These are phyloP conservation scores for Characodon lateralis DNA, from an alignment of 2,797 vertebrate species.

Conservation along the genomic window DNA sequence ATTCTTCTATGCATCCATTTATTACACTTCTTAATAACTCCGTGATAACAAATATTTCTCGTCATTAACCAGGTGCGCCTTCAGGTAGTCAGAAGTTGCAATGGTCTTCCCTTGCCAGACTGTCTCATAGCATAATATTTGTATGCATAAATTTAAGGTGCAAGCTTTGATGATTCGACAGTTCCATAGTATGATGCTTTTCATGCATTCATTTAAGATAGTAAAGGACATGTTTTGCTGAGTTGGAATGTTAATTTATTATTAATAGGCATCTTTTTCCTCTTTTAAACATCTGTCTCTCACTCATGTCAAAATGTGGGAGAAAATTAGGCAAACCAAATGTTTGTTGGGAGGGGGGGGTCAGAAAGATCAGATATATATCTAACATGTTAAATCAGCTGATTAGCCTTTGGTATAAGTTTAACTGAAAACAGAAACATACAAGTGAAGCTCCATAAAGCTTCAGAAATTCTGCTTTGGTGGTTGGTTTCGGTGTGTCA, in stretches of 20 bases:
- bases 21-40: neutral
- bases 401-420: neutral
- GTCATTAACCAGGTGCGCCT: neutral
- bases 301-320: too few species aligned
- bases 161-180: too few species aligned
- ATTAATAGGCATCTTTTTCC: too few species aligned
- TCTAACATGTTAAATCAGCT: neutral
- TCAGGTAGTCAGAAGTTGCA: neutral
- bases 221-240: neutral
- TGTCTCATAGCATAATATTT: neutral
- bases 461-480: neutral
- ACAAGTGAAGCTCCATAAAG: too few species aligned
- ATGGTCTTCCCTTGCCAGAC: neutral
- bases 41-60: neutral
- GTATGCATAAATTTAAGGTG: neutral
- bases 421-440: neutral
- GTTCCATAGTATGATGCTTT: too few species aligned
- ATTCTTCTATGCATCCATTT: neutral
- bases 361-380: too few species aligned
- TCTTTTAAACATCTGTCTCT: too few species aligned
- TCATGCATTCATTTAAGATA: too few species aligned
- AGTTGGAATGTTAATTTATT: neutral
- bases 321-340: too few species aligned
- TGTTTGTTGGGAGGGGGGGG: too few species aligned
- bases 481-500: neutral